These are phyloP conservation scores for Phoxinus dragarum DNA, from an alignment of 2,797 vertebrate genomes.

Conservation along the genomic window DNA sequence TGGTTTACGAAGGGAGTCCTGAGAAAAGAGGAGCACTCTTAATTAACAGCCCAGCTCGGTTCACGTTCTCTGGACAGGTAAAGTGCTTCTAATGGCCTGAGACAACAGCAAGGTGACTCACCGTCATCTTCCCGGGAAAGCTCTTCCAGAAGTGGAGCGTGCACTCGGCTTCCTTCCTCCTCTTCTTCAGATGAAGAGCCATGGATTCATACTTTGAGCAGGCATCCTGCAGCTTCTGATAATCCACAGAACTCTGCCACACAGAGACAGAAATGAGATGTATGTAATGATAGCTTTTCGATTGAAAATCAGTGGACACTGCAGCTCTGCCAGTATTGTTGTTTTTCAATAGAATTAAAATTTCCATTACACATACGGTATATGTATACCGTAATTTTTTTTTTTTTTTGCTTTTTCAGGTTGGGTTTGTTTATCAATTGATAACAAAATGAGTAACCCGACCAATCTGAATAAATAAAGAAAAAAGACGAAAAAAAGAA, in stretches of 20 bases:
- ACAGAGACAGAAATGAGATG: neutral
- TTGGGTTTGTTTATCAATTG: neutral
- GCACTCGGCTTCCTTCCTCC: slow-evolving; percentile 91
- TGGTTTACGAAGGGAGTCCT: slow-evolving; percentile 90
- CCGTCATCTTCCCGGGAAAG: slow-evolving; percentile 98
- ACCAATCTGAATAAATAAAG: neutral
- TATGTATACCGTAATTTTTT: too few species aligned
- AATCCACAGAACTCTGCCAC: slow-evolving; percentile 84
- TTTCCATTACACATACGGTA: too few species aligned
- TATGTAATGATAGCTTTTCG: neutral
- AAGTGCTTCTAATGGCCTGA: neutral
- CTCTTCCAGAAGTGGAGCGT: slow-evolving; percentile 96
- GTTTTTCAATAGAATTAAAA: neutral
- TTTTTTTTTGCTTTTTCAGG: neutral
- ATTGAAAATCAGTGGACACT: neutral
- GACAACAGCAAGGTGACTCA: slow-evolving; percentile 65
- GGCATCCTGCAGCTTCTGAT: slow-evolving; percentile 90
- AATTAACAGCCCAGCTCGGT: neutral
- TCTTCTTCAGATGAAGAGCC: slow-evolving; percentile 86
- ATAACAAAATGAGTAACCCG: neutral
- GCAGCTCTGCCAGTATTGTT: neutral
- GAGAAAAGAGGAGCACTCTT: neutral
- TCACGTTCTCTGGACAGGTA: neutral
- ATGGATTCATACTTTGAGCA: slow-evolving; percentile 88
- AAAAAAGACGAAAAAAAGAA: too few species aligned